Conservation (phyloP, 2,888 invertebrate genomes). For the Hydraecia micacea region DNA sequence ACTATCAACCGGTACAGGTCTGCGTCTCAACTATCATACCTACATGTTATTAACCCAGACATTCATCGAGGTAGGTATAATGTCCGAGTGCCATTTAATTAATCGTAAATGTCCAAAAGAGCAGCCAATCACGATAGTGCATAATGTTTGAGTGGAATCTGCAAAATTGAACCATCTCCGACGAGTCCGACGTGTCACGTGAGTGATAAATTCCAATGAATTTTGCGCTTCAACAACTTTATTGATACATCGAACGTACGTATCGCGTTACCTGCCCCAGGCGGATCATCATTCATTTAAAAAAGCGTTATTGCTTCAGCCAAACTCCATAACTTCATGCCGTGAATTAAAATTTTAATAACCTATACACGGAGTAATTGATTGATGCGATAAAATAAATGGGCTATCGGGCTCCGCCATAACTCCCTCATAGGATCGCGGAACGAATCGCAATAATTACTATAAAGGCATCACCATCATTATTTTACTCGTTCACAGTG, state of each 20-base stretch:
- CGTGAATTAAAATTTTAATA: conserved; percentile 83
- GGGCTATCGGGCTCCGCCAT: conserved; percentile 72
- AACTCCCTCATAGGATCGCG: conserved; percentile 71
- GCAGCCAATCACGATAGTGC: conserved; percentile 30
- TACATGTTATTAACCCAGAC: conserved; percentile 42
- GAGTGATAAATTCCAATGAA: conserved; percentile 83
- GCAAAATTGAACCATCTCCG: conserved; percentile 74
- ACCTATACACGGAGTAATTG: conserved; percentile 82
- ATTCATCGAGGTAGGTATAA: conserved; percentile 24
- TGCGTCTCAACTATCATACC: not conserved
- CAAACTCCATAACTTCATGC: conserved; percentile 74
- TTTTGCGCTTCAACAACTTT: conserved; percentile 85
- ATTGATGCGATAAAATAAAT: conserved; percentile 86
- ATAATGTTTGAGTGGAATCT: conserved; percentile 66
- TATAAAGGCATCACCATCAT: conserved; percentile 73
- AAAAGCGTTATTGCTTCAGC: conserved; percentile 81
- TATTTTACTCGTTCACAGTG: conserved; percentile 65
- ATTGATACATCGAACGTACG: conserved; percentile 82
- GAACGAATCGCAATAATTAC: conserved; percentile 82
- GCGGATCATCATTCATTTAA: conserved; percentile 83
- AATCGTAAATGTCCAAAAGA: conserved; percentile 43
- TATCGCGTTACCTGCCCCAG: conserved; percentile 82
- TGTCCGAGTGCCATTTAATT: conserved; percentile 35
- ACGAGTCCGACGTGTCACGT: no score
- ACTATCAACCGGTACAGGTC: conserved; percentile 26